Conservation (phyloP, 2,113 vertebrate species). For the Dascyllus trimaculatus region DNA sequence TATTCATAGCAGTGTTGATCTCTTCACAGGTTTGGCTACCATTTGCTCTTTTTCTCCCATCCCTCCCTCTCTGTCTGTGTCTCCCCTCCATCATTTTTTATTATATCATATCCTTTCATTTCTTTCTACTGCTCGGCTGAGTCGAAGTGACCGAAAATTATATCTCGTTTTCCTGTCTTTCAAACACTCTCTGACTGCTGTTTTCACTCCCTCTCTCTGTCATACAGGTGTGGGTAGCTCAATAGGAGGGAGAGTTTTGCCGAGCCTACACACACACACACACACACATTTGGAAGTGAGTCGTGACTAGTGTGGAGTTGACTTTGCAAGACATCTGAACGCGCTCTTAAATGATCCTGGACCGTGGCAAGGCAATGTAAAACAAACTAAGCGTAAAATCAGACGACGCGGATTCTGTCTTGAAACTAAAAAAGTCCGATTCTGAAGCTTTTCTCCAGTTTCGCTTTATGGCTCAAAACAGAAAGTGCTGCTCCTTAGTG, state of each 20-base stretch:
- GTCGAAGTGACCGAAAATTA: conserved; percentile 10
- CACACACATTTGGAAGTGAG: conserved; percentile 30
- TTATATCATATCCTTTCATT: conserved; percentile 22
- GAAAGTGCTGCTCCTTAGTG: neutral
- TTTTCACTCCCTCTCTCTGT: conserved; percentile 13
- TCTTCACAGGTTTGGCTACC: conserved; percentile 64
- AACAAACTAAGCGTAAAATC: neutral
- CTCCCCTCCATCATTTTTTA: conserved; percentile 18
- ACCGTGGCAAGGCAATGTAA: neutral
- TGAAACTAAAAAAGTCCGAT: too few species aligned
- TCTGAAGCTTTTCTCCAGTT: neutral
- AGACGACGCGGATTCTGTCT: too few species aligned
- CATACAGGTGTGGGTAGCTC: conserved; percentile 49
- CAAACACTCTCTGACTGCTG: conserved; percentile 26
- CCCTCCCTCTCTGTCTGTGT: conserved; percentile 8
- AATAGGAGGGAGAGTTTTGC: conserved; percentile 16
- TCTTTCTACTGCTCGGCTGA: neutral
- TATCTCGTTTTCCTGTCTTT: neutral
- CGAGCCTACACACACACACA: conserved; percentile 48
- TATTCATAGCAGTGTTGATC: conserved; percentile 76
- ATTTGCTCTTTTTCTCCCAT: conserved; percentile 44
- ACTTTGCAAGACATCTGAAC: conserved; percentile 26
- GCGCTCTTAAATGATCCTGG: neutral
- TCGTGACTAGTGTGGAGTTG: conserved; percentile 57
- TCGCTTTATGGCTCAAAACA: neutral